Percentiles rank a stretch among this genome's conserved stretches.
phyloP scores from a whole-genome alignment of 2,113 vertebrate species.

The Heterocephalus glaber region DNA sequence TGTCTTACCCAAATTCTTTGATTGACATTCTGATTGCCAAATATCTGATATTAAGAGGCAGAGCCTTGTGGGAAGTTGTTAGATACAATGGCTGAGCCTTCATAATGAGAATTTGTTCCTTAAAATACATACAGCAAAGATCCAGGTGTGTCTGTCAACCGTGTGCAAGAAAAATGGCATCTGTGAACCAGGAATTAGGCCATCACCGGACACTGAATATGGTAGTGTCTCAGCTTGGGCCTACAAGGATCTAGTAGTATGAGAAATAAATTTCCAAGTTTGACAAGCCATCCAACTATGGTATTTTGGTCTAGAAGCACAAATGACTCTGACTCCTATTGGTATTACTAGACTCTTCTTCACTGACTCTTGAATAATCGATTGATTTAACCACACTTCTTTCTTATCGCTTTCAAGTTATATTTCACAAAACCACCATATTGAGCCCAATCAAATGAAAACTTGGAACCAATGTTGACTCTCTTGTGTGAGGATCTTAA shows the following conservation, averaged over 20 bases:
- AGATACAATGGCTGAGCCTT: rapidly evolving
- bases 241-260: neutral
- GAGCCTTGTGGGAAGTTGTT: no score
- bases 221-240: neutral
- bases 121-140: neutral
- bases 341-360: neutral
- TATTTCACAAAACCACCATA: neutral
- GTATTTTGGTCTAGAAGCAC: neutral
- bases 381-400: neutral
- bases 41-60: no score
- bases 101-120: neutral
- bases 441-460: neutral
- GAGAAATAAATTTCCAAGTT: neutral
- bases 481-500: no score
- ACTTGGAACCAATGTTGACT: neutral
- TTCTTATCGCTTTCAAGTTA: neutral
- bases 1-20: no score
- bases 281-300: neutral
- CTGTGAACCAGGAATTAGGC: neutral
- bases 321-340: neutral
- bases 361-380: no score
- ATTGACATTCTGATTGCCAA: neutral
- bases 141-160: no score
- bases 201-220: neutral
- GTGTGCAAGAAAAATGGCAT: neutral